A percentile compares a stretch with the other conserved stretches of the same genome.
Evolutionary conservation across 2,888 invertebrate genomes (phyloP).

Genomic region (Macaria liturata): DNA sequence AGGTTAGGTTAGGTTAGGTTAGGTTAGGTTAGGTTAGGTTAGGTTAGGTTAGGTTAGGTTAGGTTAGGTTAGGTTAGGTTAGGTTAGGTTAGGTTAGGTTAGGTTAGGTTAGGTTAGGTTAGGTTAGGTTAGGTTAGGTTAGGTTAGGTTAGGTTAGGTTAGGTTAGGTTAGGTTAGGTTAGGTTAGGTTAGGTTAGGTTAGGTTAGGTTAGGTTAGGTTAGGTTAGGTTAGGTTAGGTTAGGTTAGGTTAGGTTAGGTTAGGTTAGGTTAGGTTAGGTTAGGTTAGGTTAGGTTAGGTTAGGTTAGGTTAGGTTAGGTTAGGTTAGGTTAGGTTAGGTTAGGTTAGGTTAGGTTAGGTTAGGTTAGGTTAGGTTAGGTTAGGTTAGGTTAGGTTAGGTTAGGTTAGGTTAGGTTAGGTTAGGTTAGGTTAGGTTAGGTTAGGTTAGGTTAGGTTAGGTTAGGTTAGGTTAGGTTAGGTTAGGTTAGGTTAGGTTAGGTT

Average conservation of each 20-base stretch:
- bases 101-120: conserved; percentile 35
- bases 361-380: conserved; percentile 27
- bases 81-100: conserved; percentile 31
- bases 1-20: no score
- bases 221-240: conserved; percentile 14
- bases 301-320: conserved; percentile 30
- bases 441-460: no score
- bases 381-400: conserved; percentile 21
- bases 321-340: conserved; percentile 25
- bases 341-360: conserved; percentile 26
- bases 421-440: no score
- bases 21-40: no score
- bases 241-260: conserved; percentile 25
- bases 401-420: no score
- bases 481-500: no score
- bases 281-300: conserved; percentile 29
- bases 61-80: conserved; percentile 21
- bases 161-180: conserved; percentile 23
- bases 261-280: conserved; percentile 30
- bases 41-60: conserved; percentile 19
- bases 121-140: conserved; percentile 39
- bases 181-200: conserved; percentile 26
- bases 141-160: conserved; percentile 26
- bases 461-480: no score
- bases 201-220: conserved; percentile 20